These are phyloP conservation scores for Bombylius major DNA, from an alignment of 2,888 invertebrate species.

Conservation along the genomic window DNA sequence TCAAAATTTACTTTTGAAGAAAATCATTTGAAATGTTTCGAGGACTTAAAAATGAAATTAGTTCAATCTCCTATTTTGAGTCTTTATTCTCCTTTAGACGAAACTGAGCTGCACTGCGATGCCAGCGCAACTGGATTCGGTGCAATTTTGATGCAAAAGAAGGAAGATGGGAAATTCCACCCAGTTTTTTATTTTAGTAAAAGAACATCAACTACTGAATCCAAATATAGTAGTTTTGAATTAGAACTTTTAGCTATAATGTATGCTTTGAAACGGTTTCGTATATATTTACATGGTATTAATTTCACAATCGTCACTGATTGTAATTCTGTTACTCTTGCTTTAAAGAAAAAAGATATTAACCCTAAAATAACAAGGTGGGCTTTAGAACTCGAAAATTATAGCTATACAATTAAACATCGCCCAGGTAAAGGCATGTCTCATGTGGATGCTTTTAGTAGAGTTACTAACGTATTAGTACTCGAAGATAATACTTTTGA, in stretches of 20 bases:
- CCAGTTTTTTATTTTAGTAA: slow-evolving; percentile 26
- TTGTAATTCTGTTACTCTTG: slow-evolving; percentile 19
- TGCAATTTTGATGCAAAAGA: slow-evolving; percentile 23
- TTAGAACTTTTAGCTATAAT: slow-evolving; percentile 20
- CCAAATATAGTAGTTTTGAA: slow-evolving; percentile 25
- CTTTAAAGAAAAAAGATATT: slow-evolving; percentile 21
- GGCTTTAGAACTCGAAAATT: slow-evolving; percentile 19
- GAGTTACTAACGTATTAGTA: slow-evolving; percentile 13
- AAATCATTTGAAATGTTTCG: too few species aligned
- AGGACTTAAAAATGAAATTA: background rate
- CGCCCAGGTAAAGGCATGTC: slow-evolving; percentile 15
- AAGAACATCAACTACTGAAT: slow-evolving; percentile 19
- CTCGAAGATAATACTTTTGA: slow-evolving; percentile 18
- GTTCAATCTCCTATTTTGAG: slow-evolving; percentile 15
- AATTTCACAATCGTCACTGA: slow-evolving; percentile 22
- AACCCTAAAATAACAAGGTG: slow-evolving; percentile 22
- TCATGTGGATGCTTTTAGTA: slow-evolving; percentile 21
- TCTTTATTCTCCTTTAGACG: slow-evolving; percentile 20
- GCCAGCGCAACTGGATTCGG: slow-evolving; percentile 24
- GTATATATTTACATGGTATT: slow-evolving; percentile 19
- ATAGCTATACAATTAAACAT: slow-evolving; percentile 18
- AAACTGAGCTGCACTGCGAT: slow-evolving; percentile 28
- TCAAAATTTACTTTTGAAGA: too few species aligned
- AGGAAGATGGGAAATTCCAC: slow-evolving; percentile 19
- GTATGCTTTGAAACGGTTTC: slow-evolving; percentile 19